A percentile compares a stretch with the other conserved stretches of the same genome.
These are phyloP conservation scores for Hypocryptadius cinnamomeus DNA, from an alignment of 2,113 vertebrate species.

Conservation along the genomic window DNA sequence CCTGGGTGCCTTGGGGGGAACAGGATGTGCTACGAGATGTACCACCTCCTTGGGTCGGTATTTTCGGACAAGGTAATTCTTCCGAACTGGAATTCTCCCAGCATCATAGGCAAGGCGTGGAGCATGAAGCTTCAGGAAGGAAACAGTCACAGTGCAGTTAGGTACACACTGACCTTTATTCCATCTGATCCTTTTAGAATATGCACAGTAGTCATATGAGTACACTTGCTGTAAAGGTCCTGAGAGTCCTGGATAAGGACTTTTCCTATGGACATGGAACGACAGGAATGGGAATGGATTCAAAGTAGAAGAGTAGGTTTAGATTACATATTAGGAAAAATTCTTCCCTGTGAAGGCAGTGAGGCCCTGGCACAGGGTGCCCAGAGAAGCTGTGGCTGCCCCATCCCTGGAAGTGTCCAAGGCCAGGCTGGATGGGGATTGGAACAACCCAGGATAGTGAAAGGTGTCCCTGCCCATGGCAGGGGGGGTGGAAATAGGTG, in stretches of 20 bases:
- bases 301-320: background rate
- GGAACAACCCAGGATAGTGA: background rate
- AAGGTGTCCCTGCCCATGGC: background rate
- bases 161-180: background rate
- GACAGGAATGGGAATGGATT: background rate
- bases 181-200: background rate
- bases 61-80: conserved; percentile 58
- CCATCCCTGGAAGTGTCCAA: background rate
- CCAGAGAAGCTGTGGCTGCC: background rate
- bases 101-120: conserved; percentile 33
- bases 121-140: conserved; percentile 61
- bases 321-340: background rate
- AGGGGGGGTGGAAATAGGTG: background rate
- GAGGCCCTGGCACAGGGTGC: background rate
- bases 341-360: background rate
- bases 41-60: conserved; percentile 17
- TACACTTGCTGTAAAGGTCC: background rate
- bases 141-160: background rate
- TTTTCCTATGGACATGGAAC: background rate
- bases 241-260: background rate
- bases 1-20: background rate
- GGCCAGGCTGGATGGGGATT: background rate
- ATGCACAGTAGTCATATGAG: background rate
- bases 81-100: conserved; percentile 40
- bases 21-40: conserved; percentile 54